Percentiles rank a stretch among this genome's conserved stretches.
Evolutionary conservation across 2,797 vertebrate genomes (phyloP).

Genomic region (Florisuga fusca): DNA sequence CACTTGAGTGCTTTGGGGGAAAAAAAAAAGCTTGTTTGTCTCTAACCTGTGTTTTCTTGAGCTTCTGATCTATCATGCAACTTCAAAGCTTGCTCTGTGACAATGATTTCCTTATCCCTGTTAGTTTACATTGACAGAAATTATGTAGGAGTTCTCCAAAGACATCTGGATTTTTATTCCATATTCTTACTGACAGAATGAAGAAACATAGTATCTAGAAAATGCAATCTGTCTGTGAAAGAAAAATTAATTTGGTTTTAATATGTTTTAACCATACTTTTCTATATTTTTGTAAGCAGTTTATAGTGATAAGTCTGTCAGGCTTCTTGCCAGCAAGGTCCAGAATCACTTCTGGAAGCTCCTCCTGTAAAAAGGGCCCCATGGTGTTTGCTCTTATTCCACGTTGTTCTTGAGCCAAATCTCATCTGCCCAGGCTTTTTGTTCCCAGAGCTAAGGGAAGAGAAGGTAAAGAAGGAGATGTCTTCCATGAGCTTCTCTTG

Average conservation of each 20-base stretch:
- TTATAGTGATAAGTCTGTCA: not conserved
- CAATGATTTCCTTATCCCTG: not conserved
- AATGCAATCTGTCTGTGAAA: not conserved
- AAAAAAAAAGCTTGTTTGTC: not conserved
- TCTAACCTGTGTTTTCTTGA: not conserved
- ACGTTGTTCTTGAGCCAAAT: not conserved
- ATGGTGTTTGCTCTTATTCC: not conserved
- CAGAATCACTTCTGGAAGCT: not conserved
- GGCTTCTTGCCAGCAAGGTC: not conserved
- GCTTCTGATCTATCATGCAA: not conserved
- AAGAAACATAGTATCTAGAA: not conserved
- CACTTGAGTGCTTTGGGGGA: not conserved
- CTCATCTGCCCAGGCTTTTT: not conserved
- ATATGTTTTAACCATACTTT: not conserved
- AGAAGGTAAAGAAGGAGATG: not conserved
- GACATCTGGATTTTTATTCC: not conserved
- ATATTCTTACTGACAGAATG: not conserved
- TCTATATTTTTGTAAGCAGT: not conserved
- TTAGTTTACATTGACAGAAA: not conserved
- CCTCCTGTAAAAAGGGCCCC: not conserved
- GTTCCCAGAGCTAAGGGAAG: not conserved
- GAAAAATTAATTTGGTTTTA: not conserved
- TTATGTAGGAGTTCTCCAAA: not conserved
- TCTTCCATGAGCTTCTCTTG: not conserved
- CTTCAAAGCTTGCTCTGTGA: not conserved